A percentile compares a stretch with the other conserved stretches of the same genome.
Conservation (phyloP, 2,888 invertebrate species). For the Tetragonula carbonaria region DNA sequence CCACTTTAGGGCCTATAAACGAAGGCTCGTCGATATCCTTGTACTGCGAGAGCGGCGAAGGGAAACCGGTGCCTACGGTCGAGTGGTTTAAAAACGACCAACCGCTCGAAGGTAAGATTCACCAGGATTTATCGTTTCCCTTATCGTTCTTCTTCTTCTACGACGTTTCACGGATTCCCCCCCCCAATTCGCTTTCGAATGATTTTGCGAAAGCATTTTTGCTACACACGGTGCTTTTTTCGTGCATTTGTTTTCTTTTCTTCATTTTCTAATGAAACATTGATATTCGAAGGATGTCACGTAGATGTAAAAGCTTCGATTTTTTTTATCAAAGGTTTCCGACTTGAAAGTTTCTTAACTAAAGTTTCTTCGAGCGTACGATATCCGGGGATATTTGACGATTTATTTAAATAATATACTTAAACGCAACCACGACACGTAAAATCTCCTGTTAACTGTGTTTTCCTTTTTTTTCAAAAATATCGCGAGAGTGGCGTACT, state of each 20-base stretch:
- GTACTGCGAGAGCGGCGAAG: conserved; percentile 91
- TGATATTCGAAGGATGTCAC: not conserved
- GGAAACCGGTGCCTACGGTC: conserved; percentile 93
- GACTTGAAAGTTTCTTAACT: no score
- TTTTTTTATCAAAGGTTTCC: not conserved
- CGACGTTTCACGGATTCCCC: not conserved
- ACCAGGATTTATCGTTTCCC: not conserved
- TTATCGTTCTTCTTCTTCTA: no score
- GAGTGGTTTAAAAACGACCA: conserved; percentile 91
- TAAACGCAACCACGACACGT: no score
- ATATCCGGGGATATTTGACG: not conserved
- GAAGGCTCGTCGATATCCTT: conserved; percentile 89
- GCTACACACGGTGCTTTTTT: no score
- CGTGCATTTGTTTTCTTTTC: no score
- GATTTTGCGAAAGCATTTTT: not conserved
- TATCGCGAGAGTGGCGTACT: no score
- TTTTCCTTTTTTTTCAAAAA: no score
- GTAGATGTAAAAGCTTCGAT: not conserved
- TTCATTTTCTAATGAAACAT: no score
- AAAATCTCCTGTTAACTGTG: no score
- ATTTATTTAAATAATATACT: conserved; percentile 5
- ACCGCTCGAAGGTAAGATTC: conserved; percentile 75
- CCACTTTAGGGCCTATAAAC: conserved; percentile 88
- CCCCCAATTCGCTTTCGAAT: no score
- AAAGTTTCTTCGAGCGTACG: not conserved